Base-by-base conservation (phyloP, 2,797 vertebrate genomes). In the Chelon labrosus region DNA sequence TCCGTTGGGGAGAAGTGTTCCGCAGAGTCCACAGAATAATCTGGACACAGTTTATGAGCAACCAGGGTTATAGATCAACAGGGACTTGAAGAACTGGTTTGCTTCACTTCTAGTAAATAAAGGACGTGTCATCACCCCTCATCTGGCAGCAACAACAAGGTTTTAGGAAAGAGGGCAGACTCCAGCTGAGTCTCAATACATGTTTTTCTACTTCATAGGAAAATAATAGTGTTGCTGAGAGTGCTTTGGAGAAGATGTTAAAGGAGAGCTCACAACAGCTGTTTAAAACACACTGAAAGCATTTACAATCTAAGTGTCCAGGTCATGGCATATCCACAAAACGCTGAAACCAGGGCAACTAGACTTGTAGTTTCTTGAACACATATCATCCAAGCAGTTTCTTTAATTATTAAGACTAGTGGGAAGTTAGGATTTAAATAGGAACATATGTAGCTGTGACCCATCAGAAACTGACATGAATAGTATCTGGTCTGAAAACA, bases 21-120 rank as follows among this genome's bases (percentile, higher is more conserved):
- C 46, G 14, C 41, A 4, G 70, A 68, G 79, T 58, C 55, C 47
- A 59, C 65, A 49, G 65, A 72, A 49, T 35, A 65, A 61, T 79
- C 59, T 84, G 81, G 60, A 41, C 69, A 52, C 44, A 13, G 66
- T 77, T 82, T 52, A 78, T 63, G 27, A 72, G 63, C 49, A 58
- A 42, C 75, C 61, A 51, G 61, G 77, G 85, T 85, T 89, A 85
- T 76, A 79, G 65, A 77, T 75, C 70, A 84, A 84, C 90, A 68
- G 50, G 35, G 65, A 88, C 89, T 75, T 31, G 92, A 80, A 75
- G 57, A 87, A 91, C 92, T 75, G 83, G 92, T 93, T 91, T 84
- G 12, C 49, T 60, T 78, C 22, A 25, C 42, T 77, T 69, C 22
- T 65, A 63, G 82, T 91, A 92, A 91, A 91, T 83, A 90, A 65